Evolutionary conservation across 2,797 vertebrate species (phyloP).

Genomic region (Pseudomugil gertrudae): DNA sequence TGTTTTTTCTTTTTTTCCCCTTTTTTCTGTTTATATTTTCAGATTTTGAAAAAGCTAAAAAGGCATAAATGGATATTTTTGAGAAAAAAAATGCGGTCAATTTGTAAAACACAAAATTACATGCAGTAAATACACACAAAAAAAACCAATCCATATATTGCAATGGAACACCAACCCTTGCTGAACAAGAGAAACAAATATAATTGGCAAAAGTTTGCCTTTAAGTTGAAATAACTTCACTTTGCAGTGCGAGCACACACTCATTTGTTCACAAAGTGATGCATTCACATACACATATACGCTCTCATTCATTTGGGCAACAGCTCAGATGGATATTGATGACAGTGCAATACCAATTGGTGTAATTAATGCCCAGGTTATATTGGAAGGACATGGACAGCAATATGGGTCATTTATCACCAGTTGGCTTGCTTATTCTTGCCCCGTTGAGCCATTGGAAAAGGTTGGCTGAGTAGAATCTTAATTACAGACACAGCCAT

Average conservation of each 20-base stretch:
- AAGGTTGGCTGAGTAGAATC: constrained; percentile 75
- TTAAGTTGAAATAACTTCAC: constrained; percentile 42
- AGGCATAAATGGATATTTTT: constrained; percentile 10
- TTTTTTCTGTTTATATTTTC: no score
- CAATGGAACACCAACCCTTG: neutral
- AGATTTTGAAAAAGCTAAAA: no score
- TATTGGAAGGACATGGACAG: constrained; percentile 76
- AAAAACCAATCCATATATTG: neutral
- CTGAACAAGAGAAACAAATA: constrained; percentile 18
- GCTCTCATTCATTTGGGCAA: constrained; percentile 12
- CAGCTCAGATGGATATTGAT: constrained; percentile 76
- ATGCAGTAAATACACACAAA: no score
- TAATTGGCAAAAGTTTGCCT: constrained; percentile 40
- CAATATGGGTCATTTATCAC: constrained; percentile 81
- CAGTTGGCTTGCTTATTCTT: constrained; percentile 68
- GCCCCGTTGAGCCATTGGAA: constrained; percentile 76
- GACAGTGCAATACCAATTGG: constrained; percentile 78
- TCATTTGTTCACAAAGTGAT: constrained; percentile 33
- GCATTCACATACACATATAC: constrained; percentile 13
- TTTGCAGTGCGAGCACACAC: constrained; percentile 21
- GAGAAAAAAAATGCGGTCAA: constrained; percentile 16
- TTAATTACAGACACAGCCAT: constrained; percentile 69
- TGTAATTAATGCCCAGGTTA: constrained; percentile 84
- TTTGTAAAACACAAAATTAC: constrained; percentile 28
- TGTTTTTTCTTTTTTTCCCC: neutral